Conservation (phyloP, 2,797 vertebrate species). For the Sphenopsis melanotis region DNA sequence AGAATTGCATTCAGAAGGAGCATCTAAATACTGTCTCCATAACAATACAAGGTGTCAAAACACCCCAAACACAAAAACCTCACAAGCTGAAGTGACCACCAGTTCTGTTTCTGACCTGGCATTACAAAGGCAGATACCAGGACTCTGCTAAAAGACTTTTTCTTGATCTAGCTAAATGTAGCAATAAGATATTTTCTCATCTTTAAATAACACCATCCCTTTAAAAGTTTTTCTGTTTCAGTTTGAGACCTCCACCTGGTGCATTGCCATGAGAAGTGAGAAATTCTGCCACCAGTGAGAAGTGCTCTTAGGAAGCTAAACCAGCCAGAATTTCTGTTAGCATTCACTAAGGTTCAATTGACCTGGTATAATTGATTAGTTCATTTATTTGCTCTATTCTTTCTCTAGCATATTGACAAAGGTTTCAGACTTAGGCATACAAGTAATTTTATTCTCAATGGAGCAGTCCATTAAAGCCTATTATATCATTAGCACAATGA, state of each 20-base stretch:
- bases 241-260: background rate
- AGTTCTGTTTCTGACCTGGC: background rate
- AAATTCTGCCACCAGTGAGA: background rate
- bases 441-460: background rate
- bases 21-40: background rate
- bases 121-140: background rate
- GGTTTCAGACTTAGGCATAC: background rate
- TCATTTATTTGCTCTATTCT: conserved; percentile 19
- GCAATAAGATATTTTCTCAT: background rate
- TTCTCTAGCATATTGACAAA: background rate
- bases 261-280: background rate
- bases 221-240: background rate
- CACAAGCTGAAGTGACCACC: background rate
- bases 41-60: background rate
- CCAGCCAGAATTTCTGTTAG: background rate
- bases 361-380: background rate
- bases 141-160: background rate
- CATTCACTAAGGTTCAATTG: background rate
- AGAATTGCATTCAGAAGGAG: background rate
- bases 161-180: background rate
- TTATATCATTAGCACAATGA: background rate
- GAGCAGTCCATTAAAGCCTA: background rate
- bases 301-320: background rate
- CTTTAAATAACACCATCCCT: background rate
- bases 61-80: background rate